phyloP scores from a whole-genome alignment of 2,797 vertebrate species.

The Nyctalus aviator region DNA sequence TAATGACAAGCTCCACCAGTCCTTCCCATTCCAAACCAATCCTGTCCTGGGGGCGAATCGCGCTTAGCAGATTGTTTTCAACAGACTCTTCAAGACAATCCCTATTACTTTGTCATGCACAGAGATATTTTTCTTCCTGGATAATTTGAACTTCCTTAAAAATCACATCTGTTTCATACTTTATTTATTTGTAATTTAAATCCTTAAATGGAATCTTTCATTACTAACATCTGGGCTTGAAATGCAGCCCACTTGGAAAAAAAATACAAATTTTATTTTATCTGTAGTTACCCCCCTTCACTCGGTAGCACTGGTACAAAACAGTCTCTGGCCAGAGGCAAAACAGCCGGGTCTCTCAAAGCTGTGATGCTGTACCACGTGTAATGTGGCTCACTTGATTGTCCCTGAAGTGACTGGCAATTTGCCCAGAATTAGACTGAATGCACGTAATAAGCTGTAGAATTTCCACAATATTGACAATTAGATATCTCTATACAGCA shows the following conservation, averaged over 20 bases:
- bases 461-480: conserved; percentile 94
- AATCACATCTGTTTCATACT: conserved; percentile 95
- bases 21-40: conserved; percentile 92
- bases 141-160: conserved; percentile 95
- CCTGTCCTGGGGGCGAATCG: conserved; percentile 93
- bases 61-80: conserved; percentile 93
- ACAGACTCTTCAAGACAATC: conserved; percentile 92
- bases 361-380: conserved; percentile 92
- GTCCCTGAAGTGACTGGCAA: conserved; percentile 94
- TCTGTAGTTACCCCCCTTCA: conserved; percentile 91
- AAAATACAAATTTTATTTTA: conserved; percentile 94
- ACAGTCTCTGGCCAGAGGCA: conserved; percentile 93
- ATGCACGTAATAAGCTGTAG: conserved; percentile 94
- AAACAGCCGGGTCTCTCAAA: conserved; percentile 94
- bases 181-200: conserved; percentile 96
- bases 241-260: conserved; percentile 94
- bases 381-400: conserved; percentile 93
- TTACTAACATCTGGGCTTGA: conserved; percentile 93
- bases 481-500: conserved; percentile 93
- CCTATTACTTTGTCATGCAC: conserved; percentile 93
- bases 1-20: conserved; percentile 94
- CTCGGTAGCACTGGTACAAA: conserved; percentile 90
- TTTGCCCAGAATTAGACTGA: conserved; percentile 95
- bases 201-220: conserved; percentile 94
- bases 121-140: conserved; percentile 93